These are phyloP conservation scores for Phaethornis superciliosus DNA, from an alignment of 2,113 vertebrate species.

Conservation along the genomic window DNA sequence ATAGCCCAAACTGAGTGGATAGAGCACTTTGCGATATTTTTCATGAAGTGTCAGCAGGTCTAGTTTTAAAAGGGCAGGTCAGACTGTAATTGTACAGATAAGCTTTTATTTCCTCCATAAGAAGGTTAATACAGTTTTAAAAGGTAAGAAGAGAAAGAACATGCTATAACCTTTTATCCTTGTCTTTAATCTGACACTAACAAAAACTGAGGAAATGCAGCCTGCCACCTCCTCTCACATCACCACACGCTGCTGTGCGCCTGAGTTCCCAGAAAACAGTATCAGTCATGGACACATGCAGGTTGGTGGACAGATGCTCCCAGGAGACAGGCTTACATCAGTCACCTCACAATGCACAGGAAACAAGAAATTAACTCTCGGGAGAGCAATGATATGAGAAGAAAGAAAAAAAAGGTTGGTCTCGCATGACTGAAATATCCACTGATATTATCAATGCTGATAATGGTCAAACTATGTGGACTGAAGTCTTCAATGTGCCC, in stretches of 20 bases:
- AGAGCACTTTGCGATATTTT: background rate
- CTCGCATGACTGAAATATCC: background rate
- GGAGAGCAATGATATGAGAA: background rate
- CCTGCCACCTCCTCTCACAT: constrained; percentile 34
- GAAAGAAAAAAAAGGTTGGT: background rate
- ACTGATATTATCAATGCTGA: background rate
- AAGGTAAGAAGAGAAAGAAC: constrained; percentile 46
- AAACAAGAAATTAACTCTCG: background rate
- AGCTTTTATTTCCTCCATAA: constrained; percentile 34
- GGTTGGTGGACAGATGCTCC: background rate
- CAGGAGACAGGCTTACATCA: background rate
- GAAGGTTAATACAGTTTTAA: constrained; percentile 48
- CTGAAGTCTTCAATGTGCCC: background rate
- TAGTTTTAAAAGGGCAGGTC: constrained; percentile 53
- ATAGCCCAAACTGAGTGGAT: background rate
- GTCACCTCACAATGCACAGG: background rate
- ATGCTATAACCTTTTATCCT: constrained; percentile 63
- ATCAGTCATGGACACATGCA: background rate
- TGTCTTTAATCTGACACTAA: constrained; percentile 56
- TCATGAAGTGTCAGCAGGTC: background rate
- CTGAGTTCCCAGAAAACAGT: background rate
- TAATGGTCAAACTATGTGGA: background rate
- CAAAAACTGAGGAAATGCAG: background rate
- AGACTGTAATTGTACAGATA: constrained; percentile 16
- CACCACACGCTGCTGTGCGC: background rate